Evolutionary conservation across 2,888 invertebrate genomes (phyloP).

Genomic region (Thalpophila matura): DNA sequence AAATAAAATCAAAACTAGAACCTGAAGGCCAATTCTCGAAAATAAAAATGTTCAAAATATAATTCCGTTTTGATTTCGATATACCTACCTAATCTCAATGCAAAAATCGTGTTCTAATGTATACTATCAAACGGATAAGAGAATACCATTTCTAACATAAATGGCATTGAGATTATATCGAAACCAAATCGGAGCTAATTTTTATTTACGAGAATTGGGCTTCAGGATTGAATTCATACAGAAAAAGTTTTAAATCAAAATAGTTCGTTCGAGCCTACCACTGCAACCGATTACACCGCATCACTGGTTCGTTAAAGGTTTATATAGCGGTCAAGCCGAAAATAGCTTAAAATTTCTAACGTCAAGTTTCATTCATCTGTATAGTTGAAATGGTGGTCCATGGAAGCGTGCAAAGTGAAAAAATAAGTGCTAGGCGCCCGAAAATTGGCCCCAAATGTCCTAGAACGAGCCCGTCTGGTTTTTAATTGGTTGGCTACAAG

Average conservation of each 20-base stretch:
- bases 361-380: conserved; percentile 73
- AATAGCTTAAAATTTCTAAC: conserved; percentile 77
- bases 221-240: not conserved
- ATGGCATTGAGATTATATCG: too few species aligned
- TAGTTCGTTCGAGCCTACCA: conserved; percentile 15
- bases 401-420: conserved; percentile 65
- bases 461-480: conserved; percentile 53
- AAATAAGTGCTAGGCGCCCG: conserved; percentile 73
- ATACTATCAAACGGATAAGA: too few species aligned
- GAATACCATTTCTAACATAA: too few species aligned
- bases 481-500: conserved; percentile 73
- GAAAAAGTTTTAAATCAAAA: conserved; percentile 18
- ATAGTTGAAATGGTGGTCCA: conserved; percentile 73
- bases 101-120: too few species aligned
- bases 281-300: conserved; percentile 62
- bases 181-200: too few species aligned
- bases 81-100: too few species aligned
- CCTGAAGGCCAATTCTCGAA: not conserved
- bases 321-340: conserved; percentile 73
- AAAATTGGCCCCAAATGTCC: conserved; percentile 71
- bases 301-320: conserved; percentile 72
- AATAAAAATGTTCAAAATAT: too few species aligned
- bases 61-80: too few species aligned
- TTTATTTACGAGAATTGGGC: too few species aligned
- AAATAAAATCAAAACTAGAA: not conserved